Base-by-base conservation (phyloP, 2,797 vertebrate genomes). In the Poeciliopsis paucimaculata region DNA sequence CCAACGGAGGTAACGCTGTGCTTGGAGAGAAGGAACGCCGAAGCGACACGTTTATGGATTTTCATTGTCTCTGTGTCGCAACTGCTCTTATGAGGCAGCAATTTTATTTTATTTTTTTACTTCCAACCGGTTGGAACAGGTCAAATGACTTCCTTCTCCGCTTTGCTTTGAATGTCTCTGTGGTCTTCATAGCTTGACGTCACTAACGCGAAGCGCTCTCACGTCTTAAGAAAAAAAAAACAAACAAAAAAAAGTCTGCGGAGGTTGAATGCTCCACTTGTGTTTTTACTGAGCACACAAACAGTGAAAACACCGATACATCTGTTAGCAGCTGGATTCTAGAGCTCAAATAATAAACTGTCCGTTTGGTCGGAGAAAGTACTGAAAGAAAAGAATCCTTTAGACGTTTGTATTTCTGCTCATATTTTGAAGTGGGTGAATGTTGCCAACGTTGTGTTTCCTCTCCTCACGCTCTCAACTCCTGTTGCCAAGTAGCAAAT, bases 291-390 rank as follows among this genome's bases (percentile, higher is more conserved):
- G 36, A 23, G 16, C 55, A 75, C 39, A 60, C 39, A 43, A 60
- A 75, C 18, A 28, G 60, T 8, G 3, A 20, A 55, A 78, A 51
- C 75, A 46, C 18, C 0, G 36, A 28, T 15, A 57, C 68, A 72
- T 72, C 77, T 78, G 77, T 46, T 41, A 57, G 10, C 77, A 78
- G 77, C 68, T 45, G 68, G 66, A 46, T 26, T 41, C 10, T 16
- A 9, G 4, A 43, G 18, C 77, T 10, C 28, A 15, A 36, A 78
- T 26, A 78, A 72, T 26, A 57, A 78, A 70, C 47, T 2, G 15
- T 57, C 12, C 20, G 36, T 77, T 60, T 45, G 15, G n/a, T 45
- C 1, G 18, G 73, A 75, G 39, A 18, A 34, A 28, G 41, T 23
- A 45, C 68, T 1, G 12, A 70, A 45, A 45, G 0, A 3, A 45